These are phyloP conservation scores for Carposina sasakii DNA, from an alignment of 1,140 invertebrate genomes.

Conservation along the genomic window DNA sequence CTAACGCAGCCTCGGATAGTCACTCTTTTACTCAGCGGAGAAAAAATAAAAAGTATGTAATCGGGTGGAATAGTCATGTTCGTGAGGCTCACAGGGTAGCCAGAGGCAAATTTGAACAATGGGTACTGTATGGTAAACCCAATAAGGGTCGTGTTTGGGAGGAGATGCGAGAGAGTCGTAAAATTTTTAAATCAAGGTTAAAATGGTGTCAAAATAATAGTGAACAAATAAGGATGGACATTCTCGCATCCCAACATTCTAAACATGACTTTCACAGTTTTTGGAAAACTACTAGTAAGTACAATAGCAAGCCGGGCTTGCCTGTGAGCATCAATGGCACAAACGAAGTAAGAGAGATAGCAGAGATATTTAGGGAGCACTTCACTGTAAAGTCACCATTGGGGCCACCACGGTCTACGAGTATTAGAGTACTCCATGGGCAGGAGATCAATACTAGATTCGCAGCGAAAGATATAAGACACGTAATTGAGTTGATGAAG, in stretches of 20 bases:
- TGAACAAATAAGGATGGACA: constrained; percentile 1
- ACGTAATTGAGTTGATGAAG: not conserved
- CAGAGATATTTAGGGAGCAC: not conserved
- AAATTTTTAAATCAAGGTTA: constrained; percentile 1
- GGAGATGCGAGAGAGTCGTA: not conserved
- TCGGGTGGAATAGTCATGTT: constrained; percentile 7
- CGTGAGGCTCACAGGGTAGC: not conserved
- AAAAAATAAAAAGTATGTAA: too few species aligned
- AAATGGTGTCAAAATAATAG: constrained; percentile 3
- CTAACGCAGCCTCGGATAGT: too few species aligned
- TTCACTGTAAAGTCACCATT: not conserved
- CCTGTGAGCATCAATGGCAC: constrained; percentile 1
- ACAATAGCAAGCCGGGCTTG: not conserved
- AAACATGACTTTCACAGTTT: not conserved
- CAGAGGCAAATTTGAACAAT: not conserved
- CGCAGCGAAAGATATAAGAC: too few species aligned
- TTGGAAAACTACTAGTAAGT: not conserved
- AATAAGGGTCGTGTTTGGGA: not conserved
- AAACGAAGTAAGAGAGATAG: not conserved
- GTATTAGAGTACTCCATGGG: not conserved
- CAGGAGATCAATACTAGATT: too few species aligned
- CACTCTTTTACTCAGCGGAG: too few species aligned
- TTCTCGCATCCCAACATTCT: not conserved
- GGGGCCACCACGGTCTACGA: not conserved
- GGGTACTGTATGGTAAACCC: not conserved